A percentile compares a stretch with the other conserved stretches of the same genome.
Evolutionary conservation across 2,113 vertebrate species (phyloP).

Genomic region (Nestor notabilis): DNA sequence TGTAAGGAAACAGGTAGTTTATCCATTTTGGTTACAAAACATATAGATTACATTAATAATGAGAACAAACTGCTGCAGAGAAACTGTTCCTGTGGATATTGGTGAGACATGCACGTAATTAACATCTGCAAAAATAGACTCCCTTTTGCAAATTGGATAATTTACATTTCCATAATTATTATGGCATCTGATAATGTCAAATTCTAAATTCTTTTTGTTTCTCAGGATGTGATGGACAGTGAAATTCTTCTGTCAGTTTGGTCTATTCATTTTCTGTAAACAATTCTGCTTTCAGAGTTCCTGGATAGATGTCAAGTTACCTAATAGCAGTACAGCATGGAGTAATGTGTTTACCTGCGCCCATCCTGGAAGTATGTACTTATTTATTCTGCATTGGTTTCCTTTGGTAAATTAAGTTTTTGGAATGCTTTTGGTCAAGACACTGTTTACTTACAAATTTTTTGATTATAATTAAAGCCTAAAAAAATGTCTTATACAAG

Average conservation of each 20-base stretch:
- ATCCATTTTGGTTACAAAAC: neutral
- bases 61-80: neutral
- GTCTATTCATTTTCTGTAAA: neutral
- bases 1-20: neutral
- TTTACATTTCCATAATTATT: neutral
- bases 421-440: neutral
- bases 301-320: neutral
- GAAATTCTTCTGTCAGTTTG: neutral
- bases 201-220: neutral
- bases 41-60: neutral
- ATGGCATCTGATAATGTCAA: neutral
- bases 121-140: neutral
- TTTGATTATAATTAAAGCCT: neutral
- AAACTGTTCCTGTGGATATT: neutral
- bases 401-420: neutral
- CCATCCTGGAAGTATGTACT: neutral
- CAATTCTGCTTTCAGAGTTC: neutral
- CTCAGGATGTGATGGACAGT: neutral
- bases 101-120: neutral
- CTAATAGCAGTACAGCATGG: neutral
- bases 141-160: neutral
- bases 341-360: neutral
- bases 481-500: constrained; percentile 7
- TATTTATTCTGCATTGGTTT: neutral
- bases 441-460: neutral